A percentile compares a stretch with the other conserved stretches of the same genome.
phyloP scores from a whole-genome alignment of 2,797 vertebrate genomes.

The Synaphobranchus kaupii region DNA sequence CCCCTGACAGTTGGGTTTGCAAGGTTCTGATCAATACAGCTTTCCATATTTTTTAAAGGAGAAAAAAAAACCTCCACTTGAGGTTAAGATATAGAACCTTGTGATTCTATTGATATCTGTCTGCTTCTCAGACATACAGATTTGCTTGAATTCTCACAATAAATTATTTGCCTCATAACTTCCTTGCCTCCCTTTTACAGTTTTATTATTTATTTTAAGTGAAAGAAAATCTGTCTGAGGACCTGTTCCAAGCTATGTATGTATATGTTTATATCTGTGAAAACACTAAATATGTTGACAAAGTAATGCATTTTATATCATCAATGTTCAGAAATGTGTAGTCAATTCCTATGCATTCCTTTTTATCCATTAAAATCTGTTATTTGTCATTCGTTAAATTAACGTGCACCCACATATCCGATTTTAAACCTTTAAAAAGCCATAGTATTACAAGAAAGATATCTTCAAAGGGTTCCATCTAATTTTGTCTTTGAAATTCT shows the following conservation, averaged over 20 bases:
- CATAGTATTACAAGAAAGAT: background rate
- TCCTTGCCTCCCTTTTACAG: background rate
- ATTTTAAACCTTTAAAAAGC: background rate
- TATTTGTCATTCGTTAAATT: background rate
- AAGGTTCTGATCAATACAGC: conserved; percentile 64
- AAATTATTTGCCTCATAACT: conserved; percentile 41
- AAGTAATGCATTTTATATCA: background rate
- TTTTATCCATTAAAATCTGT: background rate
- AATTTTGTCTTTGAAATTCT: background rate
- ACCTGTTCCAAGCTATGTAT: background rate
- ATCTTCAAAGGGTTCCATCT: background rate
- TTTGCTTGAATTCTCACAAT: conserved; percentile 57
- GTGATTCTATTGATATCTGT: conserved; percentile 48
- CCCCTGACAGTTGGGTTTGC: conserved; percentile 66
- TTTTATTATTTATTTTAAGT: too few species aligned
- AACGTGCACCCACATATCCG: background rate
- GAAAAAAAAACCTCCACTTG: conserved; percentile 54
- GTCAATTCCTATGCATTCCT: background rate
- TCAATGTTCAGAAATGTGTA: background rate
- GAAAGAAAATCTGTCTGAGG: background rate
- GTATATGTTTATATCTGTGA: background rate
- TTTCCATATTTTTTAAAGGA: conserved; percentile 67
- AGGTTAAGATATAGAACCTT: conserved; percentile 48
- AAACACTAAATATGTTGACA: background rate
- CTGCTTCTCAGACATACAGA: conserved; percentile 41